Percentiles rank a stretch among this genome's conserved stretches.
Conservation (phyloP, 2,888 invertebrate species). For the Chrysolina americana region DNA sequence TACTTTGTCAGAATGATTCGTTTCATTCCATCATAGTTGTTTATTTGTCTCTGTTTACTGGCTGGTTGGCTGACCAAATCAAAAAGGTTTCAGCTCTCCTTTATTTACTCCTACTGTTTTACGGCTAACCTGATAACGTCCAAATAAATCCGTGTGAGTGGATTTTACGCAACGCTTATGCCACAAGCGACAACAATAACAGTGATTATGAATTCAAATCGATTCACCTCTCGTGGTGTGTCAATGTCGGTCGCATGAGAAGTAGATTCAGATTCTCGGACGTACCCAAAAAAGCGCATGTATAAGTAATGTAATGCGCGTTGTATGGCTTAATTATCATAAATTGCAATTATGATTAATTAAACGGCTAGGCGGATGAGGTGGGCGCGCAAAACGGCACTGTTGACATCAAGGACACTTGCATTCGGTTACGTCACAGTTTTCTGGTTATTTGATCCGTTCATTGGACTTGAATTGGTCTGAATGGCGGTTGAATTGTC, state of each 20-base stretch:
- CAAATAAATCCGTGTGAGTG: too few relatives aligned
- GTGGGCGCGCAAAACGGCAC: constrained; percentile 6
- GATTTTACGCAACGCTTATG: not conserved
- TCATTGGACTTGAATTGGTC: too few relatives aligned
- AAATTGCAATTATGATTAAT: constrained; percentile 23
- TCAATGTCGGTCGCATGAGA: not conserved
- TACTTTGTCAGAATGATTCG: too few relatives aligned
- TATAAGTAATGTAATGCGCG: constrained; percentile 1
- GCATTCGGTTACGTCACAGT: not conserved
- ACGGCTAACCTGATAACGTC: too few relatives aligned
- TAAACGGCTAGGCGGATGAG: constrained; percentile 3
- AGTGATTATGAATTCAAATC: not conserved
- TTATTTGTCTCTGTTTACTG: too few relatives aligned
- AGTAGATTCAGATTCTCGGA: not conserved
- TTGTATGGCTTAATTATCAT: constrained; percentile 20
- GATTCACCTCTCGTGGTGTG: not conserved
- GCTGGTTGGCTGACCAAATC: too few relatives aligned
- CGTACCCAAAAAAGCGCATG: constrained; percentile 19
- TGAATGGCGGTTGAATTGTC: too few relatives aligned
- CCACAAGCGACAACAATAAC: not conserved
- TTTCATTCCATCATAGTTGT: too few relatives aligned
- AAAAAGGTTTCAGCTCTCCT: too few relatives aligned
- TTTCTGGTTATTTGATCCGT: not conserved
- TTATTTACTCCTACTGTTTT: too few relatives aligned
- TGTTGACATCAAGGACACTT: not conserved